Conservation (phyloP, 1,140 invertebrate species). For the Thaumatotibia leucotreta region DNA sequence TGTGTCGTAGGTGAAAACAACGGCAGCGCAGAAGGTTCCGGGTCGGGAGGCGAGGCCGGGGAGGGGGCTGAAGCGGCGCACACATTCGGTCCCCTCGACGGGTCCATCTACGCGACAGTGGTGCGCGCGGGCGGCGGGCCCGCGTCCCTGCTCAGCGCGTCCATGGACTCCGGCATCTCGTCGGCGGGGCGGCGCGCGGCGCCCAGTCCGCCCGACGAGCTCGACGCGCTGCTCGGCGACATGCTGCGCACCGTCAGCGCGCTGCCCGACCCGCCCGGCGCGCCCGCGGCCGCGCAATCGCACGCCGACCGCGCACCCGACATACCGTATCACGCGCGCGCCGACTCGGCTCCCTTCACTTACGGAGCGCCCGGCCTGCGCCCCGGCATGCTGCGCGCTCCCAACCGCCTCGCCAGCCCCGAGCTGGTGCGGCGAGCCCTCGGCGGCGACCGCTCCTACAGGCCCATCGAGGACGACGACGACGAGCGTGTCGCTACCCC, state of each 20-base stretch:
- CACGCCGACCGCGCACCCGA: constrained; percentile 59
- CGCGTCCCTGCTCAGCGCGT: constrained; percentile 85
- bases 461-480: constrained; percentile 74
- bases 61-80: constrained; percentile 78
- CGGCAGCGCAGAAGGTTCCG: constrained; percentile 82
- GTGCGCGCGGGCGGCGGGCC: constrained; percentile 77
- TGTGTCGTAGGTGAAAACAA: constrained; percentile 57
- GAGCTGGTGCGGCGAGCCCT: constrained; percentile 84
- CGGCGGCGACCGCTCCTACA: constrained; percentile 42
- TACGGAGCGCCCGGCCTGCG: constrained; percentile 81
- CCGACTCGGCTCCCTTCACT: constrained; percentile 88
- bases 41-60: constrained; percentile 80
- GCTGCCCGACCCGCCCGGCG: constrained; percentile 80
- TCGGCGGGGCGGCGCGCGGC: constrained; percentile 79
- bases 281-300: constrained; percentile 73
- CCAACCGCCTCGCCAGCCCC: constrained; percentile 83
- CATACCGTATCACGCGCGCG: constrained; percentile 89
- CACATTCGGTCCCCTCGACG: constrained; percentile 90
- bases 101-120: constrained; percentile 91
- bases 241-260: constrained; percentile 90
- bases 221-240: constrained; percentile 81
- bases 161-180: constrained; percentile 91
- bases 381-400: constrained; percentile 78
- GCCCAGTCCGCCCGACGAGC: constrained; percentile 67
- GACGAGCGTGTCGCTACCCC: constrained; percentile 64